Percentiles rank a stretch among this genome's conserved stretches.
phyloP scores from a whole-genome alignment of 2,888 invertebrate species.

The Tortrix viridana region DNA sequence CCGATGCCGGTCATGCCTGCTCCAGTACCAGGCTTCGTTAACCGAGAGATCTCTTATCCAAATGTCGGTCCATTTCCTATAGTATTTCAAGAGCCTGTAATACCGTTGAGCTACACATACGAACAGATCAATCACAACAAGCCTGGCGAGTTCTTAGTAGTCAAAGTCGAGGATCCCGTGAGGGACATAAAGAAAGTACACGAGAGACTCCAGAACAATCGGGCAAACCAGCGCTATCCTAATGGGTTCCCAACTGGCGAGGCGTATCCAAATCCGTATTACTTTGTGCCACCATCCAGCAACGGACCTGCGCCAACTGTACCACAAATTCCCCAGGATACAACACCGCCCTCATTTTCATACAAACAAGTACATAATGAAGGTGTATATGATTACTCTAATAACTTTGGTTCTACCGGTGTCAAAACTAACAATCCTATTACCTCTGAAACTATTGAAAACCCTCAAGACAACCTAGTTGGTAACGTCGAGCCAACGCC shows the following conservation, averaged over 20 bases:
- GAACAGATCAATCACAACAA: conserved; percentile 42
- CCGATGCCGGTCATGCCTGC: neutral
- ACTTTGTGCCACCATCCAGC: conserved; percentile 46
- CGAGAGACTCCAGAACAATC: neutral
- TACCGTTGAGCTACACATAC: conserved; percentile 39
- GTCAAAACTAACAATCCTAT: conserved; percentile 17
- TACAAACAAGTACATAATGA: conserved; percentile 20
- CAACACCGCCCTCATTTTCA: conserved; percentile 7
- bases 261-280: conserved; percentile 35
- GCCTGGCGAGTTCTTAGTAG: conserved; percentile 41
- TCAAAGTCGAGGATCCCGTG: conserved; percentile 41
- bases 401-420: neutral
- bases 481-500: neutral
- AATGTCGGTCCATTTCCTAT: neutral
- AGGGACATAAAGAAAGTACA: conserved; percentile 9
- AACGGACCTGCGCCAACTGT: conserved; percentile 21
- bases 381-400: conserved; percentile 18
- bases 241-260: neutral
- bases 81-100: conserved; percentile 11
- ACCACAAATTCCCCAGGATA: conserved; percentile 4
- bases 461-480: conserved; percentile 3
- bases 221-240: neutral
- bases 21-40: conserved; percentile 15
- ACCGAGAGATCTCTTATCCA: conserved; percentile 6
- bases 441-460: neutral